Evolutionary conservation across 2,113 vertebrate genomes (phyloP).

Genomic region (Phocoena phocoena): DNA sequence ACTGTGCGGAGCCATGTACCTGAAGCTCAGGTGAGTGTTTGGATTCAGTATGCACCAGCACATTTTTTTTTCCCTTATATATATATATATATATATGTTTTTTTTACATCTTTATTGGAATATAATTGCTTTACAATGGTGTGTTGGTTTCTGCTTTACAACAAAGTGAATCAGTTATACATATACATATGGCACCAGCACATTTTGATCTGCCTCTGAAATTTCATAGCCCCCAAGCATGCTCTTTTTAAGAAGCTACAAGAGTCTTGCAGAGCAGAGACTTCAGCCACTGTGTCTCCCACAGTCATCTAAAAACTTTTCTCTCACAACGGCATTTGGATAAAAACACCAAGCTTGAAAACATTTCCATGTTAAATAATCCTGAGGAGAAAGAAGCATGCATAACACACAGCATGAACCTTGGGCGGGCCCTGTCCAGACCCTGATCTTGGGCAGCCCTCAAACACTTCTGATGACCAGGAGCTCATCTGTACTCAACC

Average conservation of each 20-base stretch:
- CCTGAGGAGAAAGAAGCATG: background rate
- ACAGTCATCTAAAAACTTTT: constrained; percentile 35
- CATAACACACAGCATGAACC: too few species aligned
- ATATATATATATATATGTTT: too few species aligned
- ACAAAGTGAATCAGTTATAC: too few species aligned
- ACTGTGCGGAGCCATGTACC: background rate
- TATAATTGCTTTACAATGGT: too few species aligned
- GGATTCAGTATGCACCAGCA: background rate
- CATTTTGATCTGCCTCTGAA: background rate
- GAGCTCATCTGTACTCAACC: background rate
- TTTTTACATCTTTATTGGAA: too few species aligned
- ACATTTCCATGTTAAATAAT: constrained; percentile 26
- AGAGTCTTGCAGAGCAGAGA: background rate
- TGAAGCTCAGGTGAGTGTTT: background rate
- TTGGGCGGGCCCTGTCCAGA: background rate
- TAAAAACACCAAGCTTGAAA: background rate
- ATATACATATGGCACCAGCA: background rate
- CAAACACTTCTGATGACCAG: background rate
- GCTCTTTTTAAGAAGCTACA: background rate
- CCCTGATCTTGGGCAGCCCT: background rate
- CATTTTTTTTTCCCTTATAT: background rate
- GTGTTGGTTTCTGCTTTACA: too few species aligned
- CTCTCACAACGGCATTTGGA: background rate
- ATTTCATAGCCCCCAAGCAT: background rate
- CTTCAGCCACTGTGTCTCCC: background rate